phyloP scores from a whole-genome alignment of 2,113 vertebrate species.

The Ceyx margarethae region DNA sequence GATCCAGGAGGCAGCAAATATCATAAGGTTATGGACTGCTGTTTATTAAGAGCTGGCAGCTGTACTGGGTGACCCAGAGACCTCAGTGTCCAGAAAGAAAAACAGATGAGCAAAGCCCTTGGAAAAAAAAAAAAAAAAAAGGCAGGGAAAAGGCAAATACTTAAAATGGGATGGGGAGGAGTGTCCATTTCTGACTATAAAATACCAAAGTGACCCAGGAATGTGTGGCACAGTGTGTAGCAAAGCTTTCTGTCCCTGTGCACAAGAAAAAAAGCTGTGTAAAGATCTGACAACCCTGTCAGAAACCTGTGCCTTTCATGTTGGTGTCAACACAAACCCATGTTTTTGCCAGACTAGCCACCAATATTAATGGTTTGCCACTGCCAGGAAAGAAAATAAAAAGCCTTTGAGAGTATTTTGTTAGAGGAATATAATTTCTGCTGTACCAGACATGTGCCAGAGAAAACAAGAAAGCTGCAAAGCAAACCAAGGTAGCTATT shows the following conservation, averaged over 20 bases:
- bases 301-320: background rate
- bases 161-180: background rate
- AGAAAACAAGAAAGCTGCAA: background rate
- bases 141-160: background rate
- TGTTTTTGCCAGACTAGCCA: background rate
- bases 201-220: slow-evolving; percentile 21
- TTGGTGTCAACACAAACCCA: background rate
- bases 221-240: background rate
- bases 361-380: background rate
- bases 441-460: background rate
- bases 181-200: background rate
- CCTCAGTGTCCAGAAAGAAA: background rate
- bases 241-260: slow-evolving; percentile 42
- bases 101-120: background rate
- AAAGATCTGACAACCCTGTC: background rate
- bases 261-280: background rate
- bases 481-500: background rate
- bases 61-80: background rate
- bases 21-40: background rate
- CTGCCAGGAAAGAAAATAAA: background rate
- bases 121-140: background rate
- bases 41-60: slow-evolving; percentile 1
- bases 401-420: background rate
- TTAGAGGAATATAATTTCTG: background rate
- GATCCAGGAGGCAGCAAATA: slow-evolving; percentile 5